phyloP scores from a whole-genome alignment of 2,888 invertebrate genomes.

The Ligdia adustata region DNA sequence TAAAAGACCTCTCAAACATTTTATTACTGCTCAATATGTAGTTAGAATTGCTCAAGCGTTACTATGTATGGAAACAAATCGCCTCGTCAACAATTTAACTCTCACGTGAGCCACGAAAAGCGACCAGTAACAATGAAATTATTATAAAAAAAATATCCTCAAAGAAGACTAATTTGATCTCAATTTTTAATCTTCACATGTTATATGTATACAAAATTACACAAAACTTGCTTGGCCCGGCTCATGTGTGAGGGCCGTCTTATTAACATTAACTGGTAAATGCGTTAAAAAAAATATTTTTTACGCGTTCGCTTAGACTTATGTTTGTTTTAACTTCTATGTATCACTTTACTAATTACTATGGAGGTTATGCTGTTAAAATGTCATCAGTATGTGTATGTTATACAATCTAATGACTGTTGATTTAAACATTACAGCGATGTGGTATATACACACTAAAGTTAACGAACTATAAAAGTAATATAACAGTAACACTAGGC shows the following conservation, averaged over 20 bases:
- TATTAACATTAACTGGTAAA: slow-evolving; percentile 21
- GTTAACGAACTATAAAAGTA: too few relatives aligned
- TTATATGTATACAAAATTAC: neutral
- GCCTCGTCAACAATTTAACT: slow-evolving; percentile 14
- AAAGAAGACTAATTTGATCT: slow-evolving; percentile 17
- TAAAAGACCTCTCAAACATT: too few relatives aligned
- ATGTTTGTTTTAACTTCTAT: slow-evolving; percentile 14
- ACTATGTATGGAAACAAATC: too few relatives aligned
- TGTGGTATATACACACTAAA: too few relatives aligned
- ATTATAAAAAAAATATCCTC: neutral
- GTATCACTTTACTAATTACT: slow-evolving; percentile 17
- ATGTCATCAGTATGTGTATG: too few relatives aligned
- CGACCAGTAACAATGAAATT: neutral
- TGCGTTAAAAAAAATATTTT: slow-evolving; percentile 5
- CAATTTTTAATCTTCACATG: slow-evolving; percentile 1
- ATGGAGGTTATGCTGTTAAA: slow-evolving; percentile 33
- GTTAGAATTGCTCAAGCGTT: too few relatives aligned
- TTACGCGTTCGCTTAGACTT: slow-evolving; percentile 9
- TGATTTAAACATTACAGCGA: too few relatives aligned
- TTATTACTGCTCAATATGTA: too few relatives aligned
- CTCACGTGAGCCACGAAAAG: slow-evolving; percentile 11
- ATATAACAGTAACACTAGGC: too few relatives aligned
- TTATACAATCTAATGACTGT: too few relatives aligned
- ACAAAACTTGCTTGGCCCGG: slow-evolving; percentile 13
- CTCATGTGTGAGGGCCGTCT: slow-evolving; percentile 6